Evolutionary conservation across 1,140 invertebrate species (phyloP).

Genomic region (Polypedilum pembai): DNA sequence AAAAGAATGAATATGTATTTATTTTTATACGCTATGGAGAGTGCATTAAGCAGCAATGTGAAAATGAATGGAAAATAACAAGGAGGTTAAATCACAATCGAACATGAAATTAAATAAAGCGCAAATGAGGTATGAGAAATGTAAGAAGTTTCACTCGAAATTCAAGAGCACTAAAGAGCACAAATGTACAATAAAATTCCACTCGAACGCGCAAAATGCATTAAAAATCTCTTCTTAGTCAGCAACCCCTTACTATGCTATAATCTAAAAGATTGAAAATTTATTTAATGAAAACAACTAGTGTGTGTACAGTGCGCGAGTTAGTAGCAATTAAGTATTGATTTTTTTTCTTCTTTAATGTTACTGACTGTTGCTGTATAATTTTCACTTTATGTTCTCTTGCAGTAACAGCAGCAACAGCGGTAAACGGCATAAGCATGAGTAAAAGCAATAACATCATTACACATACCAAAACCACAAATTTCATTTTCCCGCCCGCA

Average conservation of each 20-base stretch:
- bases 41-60: no score
- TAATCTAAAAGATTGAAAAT: not conserved
- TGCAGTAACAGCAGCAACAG: no score
- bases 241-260: not conserved
- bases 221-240: not conserved
- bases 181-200: not conserved
- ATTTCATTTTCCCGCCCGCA: conserved; percentile 16
- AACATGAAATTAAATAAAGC: no score
- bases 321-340: conserved; percentile 21
- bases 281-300: not conserved
- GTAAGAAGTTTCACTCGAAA: not conserved
- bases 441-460: no score
- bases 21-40: no score
- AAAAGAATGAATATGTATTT: no score
- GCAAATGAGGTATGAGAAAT: not conserved
- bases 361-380: no score
- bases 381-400: no score
- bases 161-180: not conserved
- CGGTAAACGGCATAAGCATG: no score
- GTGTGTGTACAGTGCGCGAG: not conserved
- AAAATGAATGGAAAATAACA: no score
- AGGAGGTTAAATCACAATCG: no score
- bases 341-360: conserved; percentile 1
- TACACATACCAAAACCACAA: not conserved
- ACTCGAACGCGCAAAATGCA: conserved; percentile 16